phyloP scores from a whole-genome alignment of 2,113 vertebrate species.

The Centropus unirufus region DNA sequence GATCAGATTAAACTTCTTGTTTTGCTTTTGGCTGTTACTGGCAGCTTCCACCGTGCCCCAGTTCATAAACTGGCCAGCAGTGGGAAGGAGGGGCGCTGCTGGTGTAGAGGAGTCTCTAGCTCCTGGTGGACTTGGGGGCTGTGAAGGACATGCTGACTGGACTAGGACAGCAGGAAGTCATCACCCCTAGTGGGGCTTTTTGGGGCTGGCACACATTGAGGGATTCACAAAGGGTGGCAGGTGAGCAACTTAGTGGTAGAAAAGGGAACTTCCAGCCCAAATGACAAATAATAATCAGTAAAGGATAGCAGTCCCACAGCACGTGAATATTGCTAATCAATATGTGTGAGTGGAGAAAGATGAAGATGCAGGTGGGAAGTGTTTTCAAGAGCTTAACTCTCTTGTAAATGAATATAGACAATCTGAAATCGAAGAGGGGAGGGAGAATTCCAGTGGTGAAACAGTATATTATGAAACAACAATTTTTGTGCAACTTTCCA shows the following conservation, averaged over 20 bases:
- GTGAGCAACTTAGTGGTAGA: accelerated
- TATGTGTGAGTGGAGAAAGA: not conserved
- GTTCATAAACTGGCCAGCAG: not conserved
- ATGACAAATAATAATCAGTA: not conserved
- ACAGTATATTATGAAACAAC: not conserved
- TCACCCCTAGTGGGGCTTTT: not conserved
- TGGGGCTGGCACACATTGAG: accelerated
- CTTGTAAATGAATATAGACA: not conserved
- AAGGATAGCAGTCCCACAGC: not conserved
- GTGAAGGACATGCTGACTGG: not conserved
- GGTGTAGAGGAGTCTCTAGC: not conserved
- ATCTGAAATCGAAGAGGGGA: accelerated
- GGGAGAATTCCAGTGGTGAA: not conserved
- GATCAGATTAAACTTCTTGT: not conserved
- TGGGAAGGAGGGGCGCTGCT: not conserved
- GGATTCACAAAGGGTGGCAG: accelerated
- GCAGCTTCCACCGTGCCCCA: not conserved
- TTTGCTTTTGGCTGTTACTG: not conserved
- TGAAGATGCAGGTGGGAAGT: not conserved
- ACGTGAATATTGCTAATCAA: not conserved
- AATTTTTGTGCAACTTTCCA: not conserved
- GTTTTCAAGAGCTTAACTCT: not conserved
- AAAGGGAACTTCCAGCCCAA: accelerated
- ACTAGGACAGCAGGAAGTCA: not conserved
- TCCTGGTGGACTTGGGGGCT: not conserved